Evolutionary conservation across 2,888 invertebrate species (phyloP), one percentile per base, ranked within the genome.

Genomic region (Venusia cambrica): DNA sequence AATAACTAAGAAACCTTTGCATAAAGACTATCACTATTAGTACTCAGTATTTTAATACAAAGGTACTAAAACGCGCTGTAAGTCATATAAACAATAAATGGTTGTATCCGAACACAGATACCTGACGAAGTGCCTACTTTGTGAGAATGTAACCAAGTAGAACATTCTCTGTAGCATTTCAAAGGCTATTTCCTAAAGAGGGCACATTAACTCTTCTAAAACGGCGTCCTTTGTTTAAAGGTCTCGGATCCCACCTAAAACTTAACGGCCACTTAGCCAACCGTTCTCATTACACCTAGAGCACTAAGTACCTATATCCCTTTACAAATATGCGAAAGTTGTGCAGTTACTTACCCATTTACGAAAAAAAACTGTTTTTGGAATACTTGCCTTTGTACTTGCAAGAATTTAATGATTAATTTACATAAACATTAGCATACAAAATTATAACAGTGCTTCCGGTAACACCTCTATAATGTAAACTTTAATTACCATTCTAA

Each of bases 271-370:
- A 49, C 48, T 48, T 57, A 48, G 46, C 60, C 51, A 52, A 52
- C 51, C 50, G 42, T 47, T 31, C 43, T 42, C 45, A 51, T 52
- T 56, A 57, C 51, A 56, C 38, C 40, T 38, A 38, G 43, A 52
- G 54, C 51, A 54, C 49, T 51, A 46, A 53, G 53, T 45, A 40
- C 39, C 36, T 29, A 46, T 53, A 54, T 45, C 41, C 39, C 36
- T 29, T 49, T 44, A 50, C 52, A 42, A 43, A 48, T 48, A 47
- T 33, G 31, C 29, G 38, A 42, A 56, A 36, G 45, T 47, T 53
- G 40, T 41, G 40, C 43, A 56, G 53, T 59, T 62, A 59, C 61
- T 60, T 60, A 62, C 50, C 62, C 65, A 66, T 63, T 68, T 69
- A 68, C 54, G 56, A 66, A 68, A 61, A 73, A 73, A 52, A 26